Percentiles rank a stretch among this genome's conserved stretches.
These are phyloP conservation scores for Oryzias melastigma DNA, from an alignment of 2,113 vertebrate species.

Conservation along the genomic window DNA sequence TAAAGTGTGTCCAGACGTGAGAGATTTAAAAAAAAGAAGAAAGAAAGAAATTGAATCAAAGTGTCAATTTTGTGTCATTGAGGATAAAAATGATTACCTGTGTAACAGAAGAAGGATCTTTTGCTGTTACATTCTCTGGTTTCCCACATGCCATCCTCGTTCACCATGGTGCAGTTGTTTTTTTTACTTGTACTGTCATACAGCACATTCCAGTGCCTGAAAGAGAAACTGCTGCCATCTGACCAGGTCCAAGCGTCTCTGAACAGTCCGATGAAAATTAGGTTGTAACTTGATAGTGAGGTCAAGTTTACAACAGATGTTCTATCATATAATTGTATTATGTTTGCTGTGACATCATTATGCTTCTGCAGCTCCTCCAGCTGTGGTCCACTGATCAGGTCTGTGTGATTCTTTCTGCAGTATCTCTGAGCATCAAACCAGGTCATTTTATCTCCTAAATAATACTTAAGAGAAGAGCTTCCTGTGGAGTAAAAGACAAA, in stretches of 20 bases:
- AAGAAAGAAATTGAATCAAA: too few species aligned
- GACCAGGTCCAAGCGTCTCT: constrained; percentile 12
- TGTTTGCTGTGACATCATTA: too few species aligned
- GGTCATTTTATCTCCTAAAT: rapidly evolving
- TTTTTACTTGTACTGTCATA: not conserved
- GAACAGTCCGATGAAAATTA: not conserved
- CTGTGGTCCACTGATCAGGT: constrained; percentile 24
- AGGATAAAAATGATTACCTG: constrained; percentile 27
- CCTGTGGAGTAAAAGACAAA: not conserved
- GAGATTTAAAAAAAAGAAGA: too few species aligned
- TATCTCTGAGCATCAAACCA: constrained; percentile 6
- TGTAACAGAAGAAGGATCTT: constrained; percentile 35
- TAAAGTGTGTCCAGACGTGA: too few species aligned
- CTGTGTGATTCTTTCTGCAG: constrained; percentile 21
- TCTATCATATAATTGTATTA: too few species aligned
- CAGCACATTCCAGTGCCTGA: rapidly evolving
- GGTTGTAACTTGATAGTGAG: too few species aligned
- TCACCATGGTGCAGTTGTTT: not conserved
- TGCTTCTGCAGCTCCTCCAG: not conserved
- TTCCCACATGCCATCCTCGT: constrained; percentile 14
- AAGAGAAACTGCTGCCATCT: constrained; percentile 21
- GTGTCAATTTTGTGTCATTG: too few species aligned
- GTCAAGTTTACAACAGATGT: too few species aligned
- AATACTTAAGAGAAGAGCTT: too few species aligned
- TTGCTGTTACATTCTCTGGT: rapidly evolving